phyloP scores from a whole-genome alignment of 1,140 invertebrate genomes.

The Maniola jurtina region DNA sequence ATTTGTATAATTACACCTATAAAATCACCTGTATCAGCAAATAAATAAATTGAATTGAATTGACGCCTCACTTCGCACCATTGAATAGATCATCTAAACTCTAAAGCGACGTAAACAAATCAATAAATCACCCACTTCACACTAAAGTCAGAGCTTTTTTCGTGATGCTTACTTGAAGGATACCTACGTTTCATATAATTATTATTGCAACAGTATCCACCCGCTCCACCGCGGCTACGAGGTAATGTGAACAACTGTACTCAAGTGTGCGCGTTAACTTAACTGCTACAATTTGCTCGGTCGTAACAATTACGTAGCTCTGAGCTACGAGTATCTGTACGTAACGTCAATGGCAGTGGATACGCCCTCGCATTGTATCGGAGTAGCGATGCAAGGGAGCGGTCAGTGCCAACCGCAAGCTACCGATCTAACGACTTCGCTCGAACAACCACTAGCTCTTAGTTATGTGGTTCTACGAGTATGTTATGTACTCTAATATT shows the following conservation, averaged over 20 bases:
- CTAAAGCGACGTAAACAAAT: too few relatives aligned
- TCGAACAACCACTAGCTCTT: slow-evolving; percentile 1
- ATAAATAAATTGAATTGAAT: too few relatives aligned
- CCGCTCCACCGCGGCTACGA: background rate
- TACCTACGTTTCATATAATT: too few relatives aligned
- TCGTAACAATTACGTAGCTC: slow-evolving; percentile 16
- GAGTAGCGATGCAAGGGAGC: slow-evolving; percentile 11
- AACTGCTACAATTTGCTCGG: background rate
- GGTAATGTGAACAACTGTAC: background rate
- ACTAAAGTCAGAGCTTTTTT: too few relatives aligned
- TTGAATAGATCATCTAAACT: too few relatives aligned
- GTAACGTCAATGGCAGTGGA: background rate
- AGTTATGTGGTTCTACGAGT: background rate
- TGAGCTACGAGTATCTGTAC: slow-evolving; percentile 9
- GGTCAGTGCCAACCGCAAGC: slow-evolving; percentile 17
- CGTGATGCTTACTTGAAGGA: too few relatives aligned
- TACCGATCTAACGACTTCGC: slow-evolving; percentile 30
- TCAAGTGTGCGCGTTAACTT: background rate
- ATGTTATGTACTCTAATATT: background rate
- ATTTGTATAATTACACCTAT: too few relatives aligned
- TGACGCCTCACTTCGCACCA: too few relatives aligned
- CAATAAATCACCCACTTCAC: too few relatives aligned
- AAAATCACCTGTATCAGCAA: too few relatives aligned
- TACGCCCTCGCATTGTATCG: slow-evolving; percentile 5
- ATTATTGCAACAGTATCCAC: too few relatives aligned